Evolutionary conservation across 2,797 vertebrate species (phyloP).

Genomic region (Mormyrus proboscirostris): DNA sequence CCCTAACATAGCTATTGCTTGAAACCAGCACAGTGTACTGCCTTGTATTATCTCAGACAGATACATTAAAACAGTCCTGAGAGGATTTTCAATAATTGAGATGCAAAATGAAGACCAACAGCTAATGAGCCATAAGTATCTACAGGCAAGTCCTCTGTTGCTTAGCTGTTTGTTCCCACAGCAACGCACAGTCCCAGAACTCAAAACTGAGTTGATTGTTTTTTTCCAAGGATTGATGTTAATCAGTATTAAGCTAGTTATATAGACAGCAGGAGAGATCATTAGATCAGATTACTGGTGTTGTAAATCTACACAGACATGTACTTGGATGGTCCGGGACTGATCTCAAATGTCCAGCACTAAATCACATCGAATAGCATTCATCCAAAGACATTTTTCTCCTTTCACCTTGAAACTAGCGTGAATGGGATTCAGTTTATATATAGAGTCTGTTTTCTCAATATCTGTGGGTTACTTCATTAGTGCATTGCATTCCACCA

Average conservation of each 20-base stretch:
- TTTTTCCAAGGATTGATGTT: background rate
- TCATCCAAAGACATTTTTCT: background rate
- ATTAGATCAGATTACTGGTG: slow-evolving; percentile 16
- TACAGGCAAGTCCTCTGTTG: background rate
- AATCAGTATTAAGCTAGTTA: slow-evolving; percentile 14
- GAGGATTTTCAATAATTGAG: background rate
- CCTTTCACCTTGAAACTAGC: background rate
- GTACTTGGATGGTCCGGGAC: background rate
- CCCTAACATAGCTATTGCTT: background rate
- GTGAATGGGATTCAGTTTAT: background rate
- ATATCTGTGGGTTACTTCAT: background rate
- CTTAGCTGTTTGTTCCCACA: background rate
- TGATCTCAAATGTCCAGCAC: background rate
- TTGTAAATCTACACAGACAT: background rate
- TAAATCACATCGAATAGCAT: slow-evolving; percentile 8
- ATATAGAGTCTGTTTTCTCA: background rate
- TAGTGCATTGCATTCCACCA: background rate
- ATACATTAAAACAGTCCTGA: background rate
- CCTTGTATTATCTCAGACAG: background rate
- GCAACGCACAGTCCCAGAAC: background rate
- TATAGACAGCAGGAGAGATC: slow-evolving; percentile 11
- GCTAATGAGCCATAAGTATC: background rate
- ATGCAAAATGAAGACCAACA: background rate
- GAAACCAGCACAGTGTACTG: background rate
- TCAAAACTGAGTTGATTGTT: background rate